phyloP scores from a whole-genome alignment of 2,113 vertebrate genomes.

The Lagopus muta region DNA sequence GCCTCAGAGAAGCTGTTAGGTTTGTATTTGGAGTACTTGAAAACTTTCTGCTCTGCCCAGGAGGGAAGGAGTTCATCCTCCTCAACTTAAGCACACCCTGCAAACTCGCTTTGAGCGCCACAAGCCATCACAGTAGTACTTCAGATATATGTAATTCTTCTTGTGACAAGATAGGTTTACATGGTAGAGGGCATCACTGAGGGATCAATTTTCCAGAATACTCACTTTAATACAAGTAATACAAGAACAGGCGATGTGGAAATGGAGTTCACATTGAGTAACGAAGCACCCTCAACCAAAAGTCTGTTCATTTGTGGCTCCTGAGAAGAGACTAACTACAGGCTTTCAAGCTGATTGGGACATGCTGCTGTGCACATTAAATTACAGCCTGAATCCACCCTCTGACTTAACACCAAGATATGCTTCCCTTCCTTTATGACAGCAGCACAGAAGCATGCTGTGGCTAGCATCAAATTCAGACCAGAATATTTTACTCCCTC shows the following conservation, averaged over 20 bases:
- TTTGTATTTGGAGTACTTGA: not conserved
- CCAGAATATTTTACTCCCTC: not conserved
- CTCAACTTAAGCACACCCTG: not conserved
- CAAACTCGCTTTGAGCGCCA: not conserved
- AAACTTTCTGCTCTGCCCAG: not conserved
- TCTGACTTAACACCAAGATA: not conserved
- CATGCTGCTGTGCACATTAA: conserved; percentile 2
- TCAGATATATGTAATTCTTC: not conserved
- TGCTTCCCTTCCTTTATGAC: conserved; percentile 48
- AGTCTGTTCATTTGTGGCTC: conserved; percentile 28
- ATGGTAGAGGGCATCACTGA: not conserved
- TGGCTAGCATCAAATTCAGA: conserved; percentile 21
- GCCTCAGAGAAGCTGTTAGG: not conserved
- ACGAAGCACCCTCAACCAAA: not conserved
- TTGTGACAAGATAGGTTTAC: not conserved
- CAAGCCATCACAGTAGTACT: not conserved
- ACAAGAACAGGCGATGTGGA: not conserved
- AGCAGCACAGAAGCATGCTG: conserved; percentile 22
- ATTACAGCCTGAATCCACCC: conserved; percentile 8
- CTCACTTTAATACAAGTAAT: not conserved
- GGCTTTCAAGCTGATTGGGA: conserved; percentile 7
- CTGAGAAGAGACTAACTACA: conserved; percentile 24
- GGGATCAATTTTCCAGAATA: not conserved
- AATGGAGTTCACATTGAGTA: not conserved
- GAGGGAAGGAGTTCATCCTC: not conserved